Evolutionary conservation across 2,888 invertebrate genomes (phyloP).

Genomic region (Hypomecis atomaria): DNA sequence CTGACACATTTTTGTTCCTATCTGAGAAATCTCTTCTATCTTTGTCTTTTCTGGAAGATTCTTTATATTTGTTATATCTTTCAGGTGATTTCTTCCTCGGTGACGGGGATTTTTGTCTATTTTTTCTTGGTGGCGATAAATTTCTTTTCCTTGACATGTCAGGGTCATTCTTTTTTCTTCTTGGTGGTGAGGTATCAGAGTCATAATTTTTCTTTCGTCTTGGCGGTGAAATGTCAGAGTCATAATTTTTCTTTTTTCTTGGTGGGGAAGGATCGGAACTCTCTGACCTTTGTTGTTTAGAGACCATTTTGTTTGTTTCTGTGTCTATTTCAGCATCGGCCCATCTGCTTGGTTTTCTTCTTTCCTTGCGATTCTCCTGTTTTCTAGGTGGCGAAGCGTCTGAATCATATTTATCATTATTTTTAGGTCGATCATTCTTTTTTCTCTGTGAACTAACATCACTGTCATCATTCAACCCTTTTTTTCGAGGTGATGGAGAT

Average conservation of each 20-base stretch:
- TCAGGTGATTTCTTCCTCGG: conserved; percentile 52
- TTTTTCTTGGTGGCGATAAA: conserved; percentile 60
- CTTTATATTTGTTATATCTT: conserved; percentile 34
- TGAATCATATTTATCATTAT: conserved; percentile 38
- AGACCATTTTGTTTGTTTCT: too few relatives aligned
- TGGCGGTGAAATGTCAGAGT: conserved; percentile 52
- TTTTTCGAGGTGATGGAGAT: conserved; percentile 36
- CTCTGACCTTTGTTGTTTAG: too few relatives aligned
- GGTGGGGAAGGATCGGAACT: too few relatives aligned
- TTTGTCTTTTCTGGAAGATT: conserved; percentile 35
- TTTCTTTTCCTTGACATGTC: conserved; percentile 38
- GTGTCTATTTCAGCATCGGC: conserved; percentile 33
- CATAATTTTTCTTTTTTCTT: conserved; percentile 17
- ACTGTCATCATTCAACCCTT: conserved; percentile 56
- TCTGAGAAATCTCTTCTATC: conserved; percentile 32
- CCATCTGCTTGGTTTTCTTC: conserved; percentile 42
- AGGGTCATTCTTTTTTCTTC: background rate
- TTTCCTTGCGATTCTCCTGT: conserved; percentile 17
- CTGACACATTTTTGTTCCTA: conserved; percentile 6
- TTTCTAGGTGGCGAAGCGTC: conserved; percentile 49
- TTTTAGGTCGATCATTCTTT: conserved; percentile 35
- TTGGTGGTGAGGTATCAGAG: conserved; percentile 32
- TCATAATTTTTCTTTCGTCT: conserved; percentile 47
- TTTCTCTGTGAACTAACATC: conserved; percentile 63
- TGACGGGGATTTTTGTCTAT: conserved; percentile 45